These are phyloP conservation scores for Drosophila mojavensis DNA, from an alignment of 1,140 invertebrate genomes.

Conservation along the genomic window DNA sequence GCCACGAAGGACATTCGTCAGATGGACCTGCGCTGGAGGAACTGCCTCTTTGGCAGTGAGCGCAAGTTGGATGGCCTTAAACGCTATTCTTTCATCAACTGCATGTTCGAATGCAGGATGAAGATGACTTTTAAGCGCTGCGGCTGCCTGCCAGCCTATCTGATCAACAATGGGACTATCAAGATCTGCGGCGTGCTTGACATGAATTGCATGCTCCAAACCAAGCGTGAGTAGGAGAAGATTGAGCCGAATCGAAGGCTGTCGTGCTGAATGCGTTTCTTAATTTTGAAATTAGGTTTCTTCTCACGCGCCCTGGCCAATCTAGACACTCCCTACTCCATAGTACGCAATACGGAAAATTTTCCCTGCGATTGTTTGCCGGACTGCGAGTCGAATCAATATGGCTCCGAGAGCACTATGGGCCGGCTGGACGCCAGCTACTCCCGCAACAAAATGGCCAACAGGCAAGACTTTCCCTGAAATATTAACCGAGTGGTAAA, in stretches of 20 bases:
- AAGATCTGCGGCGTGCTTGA: constrained; percentile 55
- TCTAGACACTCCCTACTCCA: constrained; percentile 58
- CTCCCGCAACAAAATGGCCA: constrained; percentile 45
- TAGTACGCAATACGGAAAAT: constrained; percentile 50
- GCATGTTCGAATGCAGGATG: constrained; percentile 86
- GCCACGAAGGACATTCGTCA: constrained; percentile 85
- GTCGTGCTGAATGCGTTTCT: too few species aligned
- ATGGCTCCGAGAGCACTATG: constrained; percentile 85
- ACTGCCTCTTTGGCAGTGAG: constrained; percentile 87
- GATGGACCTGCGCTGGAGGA: constrained; percentile 84
- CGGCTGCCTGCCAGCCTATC: constrained; percentile 86
- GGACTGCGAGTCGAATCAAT: constrained; percentile 86
- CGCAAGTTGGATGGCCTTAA: constrained; percentile 75
- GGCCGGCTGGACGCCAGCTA: constrained; percentile 84
- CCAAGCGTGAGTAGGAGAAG: constrained; percentile 55
- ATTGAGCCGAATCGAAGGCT: too few species aligned
- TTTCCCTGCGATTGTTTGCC: constrained; percentile 85
- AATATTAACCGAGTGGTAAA: not conserved
- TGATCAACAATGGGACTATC: constrained; percentile 84
- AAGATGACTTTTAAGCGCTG: constrained; percentile 84
- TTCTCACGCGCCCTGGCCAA: constrained; percentile 69
- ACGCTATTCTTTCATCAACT: constrained; percentile 87
- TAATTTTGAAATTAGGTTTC: constrained; percentile 36
- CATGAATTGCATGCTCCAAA: constrained; percentile 62
- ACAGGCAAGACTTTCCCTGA: constrained; percentile 29